Conservation (phyloP, 1,140 invertebrate genomes). For the Pogonomyrmex barbatus region DNA sequence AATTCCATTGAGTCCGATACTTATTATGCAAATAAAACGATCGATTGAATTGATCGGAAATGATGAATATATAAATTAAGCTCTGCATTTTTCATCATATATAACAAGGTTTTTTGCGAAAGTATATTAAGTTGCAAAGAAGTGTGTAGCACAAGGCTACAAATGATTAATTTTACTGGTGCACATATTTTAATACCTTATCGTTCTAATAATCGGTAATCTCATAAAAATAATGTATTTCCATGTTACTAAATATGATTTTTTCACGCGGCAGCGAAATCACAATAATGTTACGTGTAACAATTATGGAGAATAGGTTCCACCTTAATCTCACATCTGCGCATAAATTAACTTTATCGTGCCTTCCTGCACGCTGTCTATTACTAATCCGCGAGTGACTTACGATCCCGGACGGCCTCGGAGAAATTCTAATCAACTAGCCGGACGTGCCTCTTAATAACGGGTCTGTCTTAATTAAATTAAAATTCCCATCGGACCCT, state of each 20-base stretch:
- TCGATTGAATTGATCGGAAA: constrained; percentile 10
- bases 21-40: neutral
- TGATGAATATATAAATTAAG: neutral
- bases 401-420: constrained; percentile 60
- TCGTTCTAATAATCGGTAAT: neutral
- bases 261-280: constrained; percentile 10
- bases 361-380: constrained; percentile 26
- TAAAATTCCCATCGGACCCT: constrained; percentile 80
- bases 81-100: neutral
- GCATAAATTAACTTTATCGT: constrained; percentile 55
- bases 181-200: neutral
- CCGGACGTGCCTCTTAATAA: constrained; percentile 76
- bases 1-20: neutral
- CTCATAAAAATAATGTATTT: neutral
- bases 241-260: neutral
- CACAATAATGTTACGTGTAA: constrained; percentile 32
- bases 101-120: constrained; percentile 11
- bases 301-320: constrained; percentile 31
- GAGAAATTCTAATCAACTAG: constrained; percentile 72
- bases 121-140: neutral
- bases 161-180: neutral
- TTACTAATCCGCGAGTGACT: constrained; percentile 59
- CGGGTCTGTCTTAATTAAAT: constrained; percentile 84
- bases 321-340: constrained; percentile 28
- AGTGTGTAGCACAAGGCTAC: neutral